Conservation (phyloP, 2,888 invertebrate species). For the Lasiommata megera region DNA sequence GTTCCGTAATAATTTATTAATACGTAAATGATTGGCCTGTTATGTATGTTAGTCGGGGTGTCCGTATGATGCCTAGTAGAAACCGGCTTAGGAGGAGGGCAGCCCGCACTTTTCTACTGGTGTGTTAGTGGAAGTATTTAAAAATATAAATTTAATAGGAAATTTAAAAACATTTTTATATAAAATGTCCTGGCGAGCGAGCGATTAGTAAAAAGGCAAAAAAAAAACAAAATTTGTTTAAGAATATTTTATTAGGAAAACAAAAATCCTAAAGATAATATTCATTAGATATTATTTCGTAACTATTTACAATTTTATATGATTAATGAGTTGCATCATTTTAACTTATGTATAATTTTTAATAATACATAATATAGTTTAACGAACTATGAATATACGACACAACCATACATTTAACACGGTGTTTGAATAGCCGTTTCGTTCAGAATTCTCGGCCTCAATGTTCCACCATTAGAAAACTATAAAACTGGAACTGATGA, state of each 20-base stretch:
- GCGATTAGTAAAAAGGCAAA: too few species aligned
- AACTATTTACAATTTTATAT: constrained; percentile 74
- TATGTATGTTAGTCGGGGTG: too few species aligned
- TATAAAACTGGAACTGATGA: constrained; percentile 78
- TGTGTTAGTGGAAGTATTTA: too few species aligned
- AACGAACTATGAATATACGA: constrained; percentile 80
- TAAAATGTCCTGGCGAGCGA: too few species aligned
- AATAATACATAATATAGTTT: constrained; percentile 67
- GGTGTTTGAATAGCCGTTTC: constrained; percentile 56
- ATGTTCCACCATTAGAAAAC: constrained; percentile 73
- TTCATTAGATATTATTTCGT: constrained; percentile 51
- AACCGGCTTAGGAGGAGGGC: too few species aligned
- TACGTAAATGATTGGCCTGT: too few species aligned
- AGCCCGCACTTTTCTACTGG: too few species aligned
- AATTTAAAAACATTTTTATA: too few species aligned
- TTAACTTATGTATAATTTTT: constrained; percentile 66
- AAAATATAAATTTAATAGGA: too few species aligned
- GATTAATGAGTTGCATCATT: constrained; percentile 66
- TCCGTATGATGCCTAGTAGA: too few species aligned
- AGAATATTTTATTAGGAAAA: constrained; percentile 77
- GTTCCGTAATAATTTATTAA: too few species aligned
- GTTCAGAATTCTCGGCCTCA: constrained; percentile 49
- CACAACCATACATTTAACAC: constrained; percentile 82
- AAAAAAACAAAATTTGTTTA: constrained; percentile 42
- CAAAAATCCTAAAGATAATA: constrained; percentile 67